Evolutionary conservation across 1,140 invertebrate species (phyloP).

Genomic region (Bombus waltoni): DNA sequence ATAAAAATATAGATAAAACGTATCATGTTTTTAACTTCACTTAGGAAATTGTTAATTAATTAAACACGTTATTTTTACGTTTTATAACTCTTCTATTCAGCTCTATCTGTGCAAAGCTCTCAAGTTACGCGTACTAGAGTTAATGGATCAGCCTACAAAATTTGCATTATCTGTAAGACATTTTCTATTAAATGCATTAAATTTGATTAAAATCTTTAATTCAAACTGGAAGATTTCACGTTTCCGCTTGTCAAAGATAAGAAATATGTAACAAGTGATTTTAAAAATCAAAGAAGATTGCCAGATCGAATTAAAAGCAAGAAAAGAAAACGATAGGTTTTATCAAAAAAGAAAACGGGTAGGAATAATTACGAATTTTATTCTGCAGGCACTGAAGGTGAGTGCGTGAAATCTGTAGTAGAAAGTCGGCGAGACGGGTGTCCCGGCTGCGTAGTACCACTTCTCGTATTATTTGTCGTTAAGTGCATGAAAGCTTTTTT

Average conservation of each 20-base stretch:
- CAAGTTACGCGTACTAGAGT: too few relatives aligned
- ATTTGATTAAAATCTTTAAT: neutral
- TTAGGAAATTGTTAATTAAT: too few relatives aligned
- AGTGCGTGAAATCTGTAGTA: constrained; percentile 5
- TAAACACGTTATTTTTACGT: too few relatives aligned
- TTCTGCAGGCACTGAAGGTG: neutral
- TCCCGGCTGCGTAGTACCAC: constrained; percentile 37
- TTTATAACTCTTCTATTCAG: too few relatives aligned
- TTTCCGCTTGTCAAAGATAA: neutral
- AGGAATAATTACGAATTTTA: constrained; percentile 1
- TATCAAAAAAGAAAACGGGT: neutral
- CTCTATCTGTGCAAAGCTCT: too few relatives aligned
- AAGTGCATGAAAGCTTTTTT: constrained; percentile 71
- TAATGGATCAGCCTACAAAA: neutral
- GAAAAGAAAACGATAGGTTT: neutral
- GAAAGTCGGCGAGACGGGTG: constrained; percentile 47
- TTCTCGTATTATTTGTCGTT: constrained; percentile 64
- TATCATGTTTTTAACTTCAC: too few relatives aligned
- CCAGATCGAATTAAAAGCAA: neutral
- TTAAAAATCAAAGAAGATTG: neutral
- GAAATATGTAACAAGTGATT: neutral
- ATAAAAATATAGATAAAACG: neutral
- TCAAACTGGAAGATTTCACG: neutral
- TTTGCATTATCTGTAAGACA: neutral
- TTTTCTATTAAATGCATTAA: neutral